These are phyloP conservation scores for Himalopsyche kuldschensis DNA, from an alignment of 2,888 invertebrate genomes.

Conservation along the genomic window DNA sequence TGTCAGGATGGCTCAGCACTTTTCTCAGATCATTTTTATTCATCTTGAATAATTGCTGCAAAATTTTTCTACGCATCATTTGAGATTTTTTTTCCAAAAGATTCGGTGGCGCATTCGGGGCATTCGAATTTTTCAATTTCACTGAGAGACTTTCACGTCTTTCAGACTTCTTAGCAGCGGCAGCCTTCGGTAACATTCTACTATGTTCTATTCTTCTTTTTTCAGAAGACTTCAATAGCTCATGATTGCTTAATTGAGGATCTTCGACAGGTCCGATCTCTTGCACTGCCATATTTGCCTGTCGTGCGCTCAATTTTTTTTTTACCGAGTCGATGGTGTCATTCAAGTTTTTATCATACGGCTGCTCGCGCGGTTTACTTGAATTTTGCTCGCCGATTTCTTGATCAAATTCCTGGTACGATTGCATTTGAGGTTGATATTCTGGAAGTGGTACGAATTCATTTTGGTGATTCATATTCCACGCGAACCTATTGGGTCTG, in stretches of 20 bases:
- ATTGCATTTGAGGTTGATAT: not conserved
- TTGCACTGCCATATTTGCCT: slow-evolving; percentile 3
- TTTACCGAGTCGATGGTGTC: slow-evolving; percentile 36
- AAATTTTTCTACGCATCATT: slow-evolving; percentile 47
- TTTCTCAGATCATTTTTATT: slow-evolving; percentile 57
- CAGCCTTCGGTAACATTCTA: slow-evolving; percentile 16
- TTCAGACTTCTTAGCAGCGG: slow-evolving; percentile 12
- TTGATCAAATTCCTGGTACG: not conserved
- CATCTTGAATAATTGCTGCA: slow-evolving; percentile 57
- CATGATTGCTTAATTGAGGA: not conserved
- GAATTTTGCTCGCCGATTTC: not conserved
- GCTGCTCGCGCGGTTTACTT: slow-evolving; percentile 7
- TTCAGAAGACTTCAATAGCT: slow-evolving; percentile 18
- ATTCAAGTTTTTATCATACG: slow-evolving; percentile 14
- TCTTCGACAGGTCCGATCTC: not conserved
- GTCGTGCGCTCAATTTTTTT: slow-evolving; percentile 31
- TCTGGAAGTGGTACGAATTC: not conserved
- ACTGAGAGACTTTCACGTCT: slow-evolving; percentile 12
- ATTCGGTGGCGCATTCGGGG: not conserved
- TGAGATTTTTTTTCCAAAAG: slow-evolving; percentile 26
- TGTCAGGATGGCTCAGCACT: slow-evolving; percentile 55
- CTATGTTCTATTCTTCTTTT: slow-evolving; percentile 35
- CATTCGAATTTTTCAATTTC: slow-evolving; percentile 11
- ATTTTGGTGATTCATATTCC: not conserved
- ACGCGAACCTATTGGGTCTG: not conserved